Base-by-base conservation (phyloP, 2,113 vertebrate genomes). In the Aspiorhynchus laticeps region DNA sequence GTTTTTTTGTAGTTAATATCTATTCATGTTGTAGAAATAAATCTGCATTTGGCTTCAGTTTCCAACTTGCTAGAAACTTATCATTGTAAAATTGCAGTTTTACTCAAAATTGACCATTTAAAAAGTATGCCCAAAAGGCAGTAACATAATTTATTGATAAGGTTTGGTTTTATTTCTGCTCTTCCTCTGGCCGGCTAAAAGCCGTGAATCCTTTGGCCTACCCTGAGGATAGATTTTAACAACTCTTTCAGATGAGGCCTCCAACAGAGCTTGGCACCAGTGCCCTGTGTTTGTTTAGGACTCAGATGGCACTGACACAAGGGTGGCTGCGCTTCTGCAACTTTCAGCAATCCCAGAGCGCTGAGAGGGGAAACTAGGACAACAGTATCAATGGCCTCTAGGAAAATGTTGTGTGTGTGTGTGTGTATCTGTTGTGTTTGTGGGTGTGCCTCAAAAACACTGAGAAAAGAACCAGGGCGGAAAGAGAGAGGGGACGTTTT, bases 91-190 rank as follows among this genome's bases (percentile, higher is more conserved):
- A n/a, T 14, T 5, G 21, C 38, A 43, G 24, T 26, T 75, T 75
- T 75, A 43, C 38, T 43, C 38, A 41, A 74, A 74, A 41, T n/a
- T 24, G 2, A 38, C 11, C 33, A 38, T 11, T 48, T 7, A 77
- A 28, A 78, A 53, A 53, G 28, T 46, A 24, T 86, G 24, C 85
- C 89, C 85, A 10, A 19, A 88, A 43, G 21, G 15, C 14, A 26
- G 14, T 17, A 21, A 31, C 79, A 92, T 93, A 77, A 93, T 90
- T 93, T 92, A 92, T 93, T 93, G 83, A 93, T 94, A 76, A 88
- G 86, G 88, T 92, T 93, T 91, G 89, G 90, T 92, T 91, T 91
- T 91, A 92, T 94, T 48, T 84, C 87, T 87, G 83, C 33, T 85
- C 86, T 90, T 88, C 87, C 83, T 74, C 83, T 85, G 75, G 85